Evolutionary conservation across 2,797 vertebrate genomes (phyloP).

Genomic region (Anas flavirostris): DNA sequence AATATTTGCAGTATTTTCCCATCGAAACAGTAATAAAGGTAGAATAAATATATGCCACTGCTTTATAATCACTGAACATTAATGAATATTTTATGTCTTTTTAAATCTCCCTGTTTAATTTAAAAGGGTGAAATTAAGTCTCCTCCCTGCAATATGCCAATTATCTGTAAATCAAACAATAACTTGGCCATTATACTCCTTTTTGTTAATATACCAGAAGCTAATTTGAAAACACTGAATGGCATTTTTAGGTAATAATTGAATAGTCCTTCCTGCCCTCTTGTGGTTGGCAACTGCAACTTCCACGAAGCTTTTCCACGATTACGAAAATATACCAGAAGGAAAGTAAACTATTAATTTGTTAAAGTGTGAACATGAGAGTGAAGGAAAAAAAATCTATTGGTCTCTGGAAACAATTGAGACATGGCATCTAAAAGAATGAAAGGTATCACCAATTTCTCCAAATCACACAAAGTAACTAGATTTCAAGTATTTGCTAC

Average conservation of each 20-base stretch:
- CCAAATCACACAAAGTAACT: neutral
- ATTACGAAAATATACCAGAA: neutral
- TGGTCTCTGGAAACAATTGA: neutral
- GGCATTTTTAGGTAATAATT: conserved; percentile 77
- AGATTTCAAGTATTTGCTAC: neutral
- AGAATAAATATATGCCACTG: conserved; percentile 85
- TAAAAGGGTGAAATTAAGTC: conserved; percentile 91
- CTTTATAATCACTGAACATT: conserved; percentile 88
- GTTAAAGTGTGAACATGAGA: conserved; percentile 36
- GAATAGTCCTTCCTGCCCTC: conserved; percentile 83
- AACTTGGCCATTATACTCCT: conserved; percentile 90
- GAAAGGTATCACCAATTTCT: neutral
- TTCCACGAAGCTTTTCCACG: conserved; percentile 44
- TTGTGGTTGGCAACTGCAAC: conserved; percentile 76
- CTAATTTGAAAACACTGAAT: conserved; percentile 84
- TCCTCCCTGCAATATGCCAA: conserved; percentile 88
- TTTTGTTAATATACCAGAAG: conserved; percentile 87
- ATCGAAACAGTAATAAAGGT: conserved; percentile 88
- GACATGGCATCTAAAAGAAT: neutral
- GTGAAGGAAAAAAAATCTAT: neutral
- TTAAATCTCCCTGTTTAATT: conserved; percentile 95
- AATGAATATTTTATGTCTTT: conserved; percentile 96
- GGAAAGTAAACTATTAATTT: conserved; percentile 54
- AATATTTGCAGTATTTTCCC: conserved; percentile 89
- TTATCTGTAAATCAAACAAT: conserved; percentile 96